A percentile compares a stretch with the other conserved stretches of the same genome.
Evolutionary conservation across 1,140 invertebrate species (phyloP).

Genomic region (Diprion similis): DNA sequence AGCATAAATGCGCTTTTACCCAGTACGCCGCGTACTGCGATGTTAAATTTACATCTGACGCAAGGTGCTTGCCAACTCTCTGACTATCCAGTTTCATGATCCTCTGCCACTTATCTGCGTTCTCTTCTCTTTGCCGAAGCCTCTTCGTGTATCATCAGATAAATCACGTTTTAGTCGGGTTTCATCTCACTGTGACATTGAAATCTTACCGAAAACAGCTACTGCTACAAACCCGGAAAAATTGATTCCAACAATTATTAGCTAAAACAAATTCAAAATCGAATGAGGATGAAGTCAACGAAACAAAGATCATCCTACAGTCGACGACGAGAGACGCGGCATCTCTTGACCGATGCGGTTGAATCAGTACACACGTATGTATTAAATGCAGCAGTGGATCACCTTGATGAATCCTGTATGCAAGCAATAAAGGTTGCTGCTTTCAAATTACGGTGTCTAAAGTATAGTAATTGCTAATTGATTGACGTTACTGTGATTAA

Average conservation of each 20-base stretch:
- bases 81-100: conserved; percentile 5
- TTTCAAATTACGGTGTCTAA: background rate
- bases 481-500: conserved; percentile 11
- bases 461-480: background rate
- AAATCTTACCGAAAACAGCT: too few species aligned
- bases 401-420: background rate
- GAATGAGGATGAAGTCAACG: too few species aligned
- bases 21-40: background rate
- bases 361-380: background rate
- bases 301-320: too few species aligned
- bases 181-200: too few species aligned
- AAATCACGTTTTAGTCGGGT: background rate
- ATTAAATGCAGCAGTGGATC: background rate
- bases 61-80: conserved; percentile 1
- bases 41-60: conserved; percentile 5
- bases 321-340: too few species aligned
- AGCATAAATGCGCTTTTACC: conserved; percentile 4
- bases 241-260: too few species aligned
- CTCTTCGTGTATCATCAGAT: background rate
- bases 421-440: background rate
- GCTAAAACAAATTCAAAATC: too few species aligned
- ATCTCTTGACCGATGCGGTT: background rate
- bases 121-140: background rate
- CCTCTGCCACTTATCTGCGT: background rate
- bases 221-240: too few species aligned